Evolutionary conservation across 2,888 invertebrate species (phyloP).

Genomic region (Himalopsyche kuldschensis): DNA sequence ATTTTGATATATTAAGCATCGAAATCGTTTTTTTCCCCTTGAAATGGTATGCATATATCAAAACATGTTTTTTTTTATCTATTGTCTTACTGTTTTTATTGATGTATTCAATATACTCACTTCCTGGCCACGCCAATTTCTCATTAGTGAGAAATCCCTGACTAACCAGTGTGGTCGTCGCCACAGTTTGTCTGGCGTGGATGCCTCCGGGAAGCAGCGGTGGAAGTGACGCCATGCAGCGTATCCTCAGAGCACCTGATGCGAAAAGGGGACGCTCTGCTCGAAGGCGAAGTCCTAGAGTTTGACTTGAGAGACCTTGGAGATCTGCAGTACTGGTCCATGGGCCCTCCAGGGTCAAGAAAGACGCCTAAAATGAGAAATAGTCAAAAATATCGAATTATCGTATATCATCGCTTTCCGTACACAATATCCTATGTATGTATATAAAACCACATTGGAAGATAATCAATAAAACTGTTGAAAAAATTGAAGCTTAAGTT

Average conservation of each 20-base stretch:
- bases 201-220: constrained; percentile 12
- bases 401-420: too few relatives aligned
- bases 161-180: neutral
- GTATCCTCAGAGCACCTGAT: constrained; percentile 8
- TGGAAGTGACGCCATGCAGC: constrained; percentile 15
- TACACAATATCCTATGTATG: too few relatives aligned
- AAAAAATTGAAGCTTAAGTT: too few relatives aligned
- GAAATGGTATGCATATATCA: too few relatives aligned
- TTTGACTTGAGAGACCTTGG: constrained; percentile 6
- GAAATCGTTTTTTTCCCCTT: too few relatives aligned
- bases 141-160: constrained; percentile 24
- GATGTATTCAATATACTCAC: too few relatives aligned
- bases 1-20: too few relatives aligned
- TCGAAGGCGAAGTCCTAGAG: constrained; percentile 12
- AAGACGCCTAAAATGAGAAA: constrained; percentile 13
- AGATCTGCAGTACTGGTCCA: constrained; percentile 15
- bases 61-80: too few relatives aligned
- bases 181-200: constrained; percentile 13
- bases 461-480: too few relatives aligned
- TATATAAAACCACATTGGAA: too few relatives aligned
- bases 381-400: too few relatives aligned
- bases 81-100: too few relatives aligned
- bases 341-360: constrained; percentile 17
- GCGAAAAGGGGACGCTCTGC: constrained; percentile 16
- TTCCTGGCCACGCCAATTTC: constrained; percentile 35